phyloP scores from a whole-genome alignment of 2,113 vertebrate genomes.

The Dipodomys merriami region DNA sequence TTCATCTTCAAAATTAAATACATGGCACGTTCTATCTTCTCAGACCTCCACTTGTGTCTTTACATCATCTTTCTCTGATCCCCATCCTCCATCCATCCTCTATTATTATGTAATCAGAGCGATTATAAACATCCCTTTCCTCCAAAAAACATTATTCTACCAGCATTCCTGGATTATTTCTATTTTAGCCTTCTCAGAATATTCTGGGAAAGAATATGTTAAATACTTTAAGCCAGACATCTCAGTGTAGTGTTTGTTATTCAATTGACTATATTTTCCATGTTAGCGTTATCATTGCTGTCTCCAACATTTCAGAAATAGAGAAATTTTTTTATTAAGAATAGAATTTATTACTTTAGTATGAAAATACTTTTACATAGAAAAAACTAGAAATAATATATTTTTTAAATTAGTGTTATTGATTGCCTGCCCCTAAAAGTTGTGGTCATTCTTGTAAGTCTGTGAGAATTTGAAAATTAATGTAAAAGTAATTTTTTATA shows the following conservation, averaged over 20 bases:
- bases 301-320: not conserved
- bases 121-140: not conserved
- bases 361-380: not conserved
- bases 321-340: not conserved
- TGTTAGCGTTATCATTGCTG: slow-evolving; percentile 21
- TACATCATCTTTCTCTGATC: too few relatives aligned
- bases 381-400: not conserved
- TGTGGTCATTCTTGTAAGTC: not conserved
- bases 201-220: slow-evolving; percentile 32
- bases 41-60: too few relatives aligned
- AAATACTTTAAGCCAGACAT: not conserved
- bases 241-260: not conserved
- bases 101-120: slow-evolving; percentile 10
- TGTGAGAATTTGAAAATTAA: slow-evolving; percentile 71
- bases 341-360: slow-evolving; percentile 18
- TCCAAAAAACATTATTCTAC: not conserved
- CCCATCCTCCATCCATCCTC: not conserved
- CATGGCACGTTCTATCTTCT: too few relatives aligned
- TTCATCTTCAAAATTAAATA: too few relatives aligned
- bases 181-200: slow-evolving; percentile 24
- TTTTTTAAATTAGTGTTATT: slow-evolving; percentile 36
- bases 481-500: slow-evolving; percentile 19
- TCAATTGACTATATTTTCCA: slow-evolving; percentile 9
- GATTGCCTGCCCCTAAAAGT: slow-evolving; percentile 1
- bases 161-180: slow-evolving; percentile 17